These are phyloP conservation scores for Pentamera pediparva DNA, from an alignment of 53 echinoderm and acorn worm genomes.

Conservation along the genomic window DNA sequence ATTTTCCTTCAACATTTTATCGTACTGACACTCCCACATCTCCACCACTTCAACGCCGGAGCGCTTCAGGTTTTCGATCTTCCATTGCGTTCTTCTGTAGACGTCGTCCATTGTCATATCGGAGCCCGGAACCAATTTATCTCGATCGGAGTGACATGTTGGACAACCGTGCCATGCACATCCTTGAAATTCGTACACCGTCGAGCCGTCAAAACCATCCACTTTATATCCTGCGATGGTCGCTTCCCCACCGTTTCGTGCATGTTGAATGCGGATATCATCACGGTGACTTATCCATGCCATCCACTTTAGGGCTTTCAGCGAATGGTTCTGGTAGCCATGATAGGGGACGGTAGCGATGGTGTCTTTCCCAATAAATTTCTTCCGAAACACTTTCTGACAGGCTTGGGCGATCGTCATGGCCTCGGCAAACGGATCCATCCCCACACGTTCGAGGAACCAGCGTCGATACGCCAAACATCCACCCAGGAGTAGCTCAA, in stretches of 20 bases:
- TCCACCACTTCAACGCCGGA: neutral
- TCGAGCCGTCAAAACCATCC: constrained; percentile 23
- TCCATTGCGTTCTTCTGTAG: neutral
- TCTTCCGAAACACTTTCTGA: constrained; percentile 6
- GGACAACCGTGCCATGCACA: constrained; percentile 35
- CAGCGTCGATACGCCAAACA: constrained; percentile 16
- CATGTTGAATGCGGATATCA: constrained; percentile 2
- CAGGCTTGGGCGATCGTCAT: constrained; percentile 55
- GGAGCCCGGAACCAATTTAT: neutral
- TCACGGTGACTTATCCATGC: neutral
- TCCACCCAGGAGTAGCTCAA: constrained; percentile 28
- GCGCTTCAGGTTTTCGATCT: neutral
- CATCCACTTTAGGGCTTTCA: constrained; percentile 25
- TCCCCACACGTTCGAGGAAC: constrained; percentile 1
- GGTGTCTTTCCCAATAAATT: constrained; percentile 5
- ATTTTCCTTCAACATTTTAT: neutral
- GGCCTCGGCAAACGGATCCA: constrained; percentile 48
- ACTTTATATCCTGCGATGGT: constrained; percentile 12
- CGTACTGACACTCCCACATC: constrained; percentile 59
- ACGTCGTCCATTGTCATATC: neutral
- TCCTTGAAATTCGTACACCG: constrained; percentile 34
- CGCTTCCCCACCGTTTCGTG: constrained; percentile 9
- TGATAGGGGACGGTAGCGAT: neutral
- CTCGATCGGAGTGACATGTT: neutral
- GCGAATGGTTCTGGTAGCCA: constrained; percentile 18